A percentile compares a stretch with the other conserved stretches of the same genome.
phyloP scores from a whole-genome alignment of 1,140 invertebrate genomes.

The Nomia melanderi region DNA sequence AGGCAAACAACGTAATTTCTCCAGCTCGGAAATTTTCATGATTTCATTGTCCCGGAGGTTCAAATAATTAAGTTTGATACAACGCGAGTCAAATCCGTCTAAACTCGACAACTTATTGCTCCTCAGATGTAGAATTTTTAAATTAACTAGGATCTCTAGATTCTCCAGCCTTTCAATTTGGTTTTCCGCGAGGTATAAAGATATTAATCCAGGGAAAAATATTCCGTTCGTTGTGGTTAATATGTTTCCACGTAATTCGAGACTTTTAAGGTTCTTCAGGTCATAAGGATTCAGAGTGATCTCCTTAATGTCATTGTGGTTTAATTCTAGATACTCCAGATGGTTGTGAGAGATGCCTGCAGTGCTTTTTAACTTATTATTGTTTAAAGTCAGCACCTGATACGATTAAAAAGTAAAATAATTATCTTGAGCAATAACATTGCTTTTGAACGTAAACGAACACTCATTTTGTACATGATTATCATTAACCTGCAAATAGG shows the following conservation, averaged over 20 bases:
- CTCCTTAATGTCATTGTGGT: constrained; percentile 42
- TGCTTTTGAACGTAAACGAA: not conserved
- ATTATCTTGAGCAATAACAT: not conserved
- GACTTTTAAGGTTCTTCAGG: constrained; percentile 33
- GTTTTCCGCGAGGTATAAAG: constrained; percentile 55
- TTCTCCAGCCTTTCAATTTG: constrained; percentile 51
- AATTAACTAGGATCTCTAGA: constrained; percentile 38
- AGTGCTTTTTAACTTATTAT: constrained; percentile 41
- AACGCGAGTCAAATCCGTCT: constrained; percentile 32
- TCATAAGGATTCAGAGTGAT: constrained; percentile 34
- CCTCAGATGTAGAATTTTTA: constrained; percentile 49
- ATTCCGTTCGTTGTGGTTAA: constrained; percentile 49
- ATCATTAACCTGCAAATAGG: constrained; percentile 45
- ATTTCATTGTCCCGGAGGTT: constrained; percentile 48
- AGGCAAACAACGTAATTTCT: constrained; percentile 33
- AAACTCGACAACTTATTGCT: constrained; percentile 48
- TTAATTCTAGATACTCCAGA: constrained; percentile 52
- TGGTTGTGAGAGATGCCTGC: constrained; percentile 30
- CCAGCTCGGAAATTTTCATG: constrained; percentile 28
- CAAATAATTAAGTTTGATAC: constrained; percentile 32
- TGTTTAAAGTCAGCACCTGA: constrained; percentile 51
- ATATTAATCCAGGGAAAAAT: constrained; percentile 34
- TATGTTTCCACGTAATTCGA: constrained; percentile 55
- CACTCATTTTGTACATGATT: not conserved
- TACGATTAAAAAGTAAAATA: not conserved